phyloP scores from a whole-genome alignment of 2,797 vertebrate genomes.

The Syncerus caffer region DNA sequence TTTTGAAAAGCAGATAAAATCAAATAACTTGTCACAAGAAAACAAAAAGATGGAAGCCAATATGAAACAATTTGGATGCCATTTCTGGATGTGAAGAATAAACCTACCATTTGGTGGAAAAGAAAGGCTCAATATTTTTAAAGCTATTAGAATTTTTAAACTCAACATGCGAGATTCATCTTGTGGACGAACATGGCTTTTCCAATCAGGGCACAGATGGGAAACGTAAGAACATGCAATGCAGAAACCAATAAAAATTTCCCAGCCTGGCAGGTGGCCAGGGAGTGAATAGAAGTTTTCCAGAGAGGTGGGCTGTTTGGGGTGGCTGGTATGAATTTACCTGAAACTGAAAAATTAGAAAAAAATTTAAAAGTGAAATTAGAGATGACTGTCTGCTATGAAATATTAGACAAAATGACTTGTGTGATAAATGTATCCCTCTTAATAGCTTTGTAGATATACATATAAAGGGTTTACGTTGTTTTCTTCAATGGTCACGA shows the following conservation, averaged over 20 bases:
- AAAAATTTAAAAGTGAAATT: slow-evolving; percentile 66
- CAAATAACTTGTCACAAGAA: not conserved
- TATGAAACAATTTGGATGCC: not conserved
- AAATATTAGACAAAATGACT: slow-evolving; percentile 53
- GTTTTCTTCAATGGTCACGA: not conserved
- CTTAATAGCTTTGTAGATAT: not conserved
- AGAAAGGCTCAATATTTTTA: not conserved
- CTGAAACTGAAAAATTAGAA: slow-evolving; percentile 46
- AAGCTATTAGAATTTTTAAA: not conserved
- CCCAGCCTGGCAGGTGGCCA: slow-evolving; percentile 22
- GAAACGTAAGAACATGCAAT: not conserved
- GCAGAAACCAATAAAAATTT: slow-evolving; percentile 22
- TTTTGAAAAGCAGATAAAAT: not conserved
- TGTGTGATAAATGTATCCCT: not conserved
- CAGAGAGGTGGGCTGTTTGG: not conserved
- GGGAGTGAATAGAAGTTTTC: not conserved
- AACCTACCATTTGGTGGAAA: not conserved
- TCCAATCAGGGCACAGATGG: not conserved
- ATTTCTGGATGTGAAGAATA: not conserved
- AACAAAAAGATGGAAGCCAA: not conserved
- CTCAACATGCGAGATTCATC: not conserved
- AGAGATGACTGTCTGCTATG: slow-evolving; percentile 47
- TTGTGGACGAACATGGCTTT: not conserved
- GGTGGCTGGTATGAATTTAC: not conserved
- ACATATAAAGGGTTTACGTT: not conserved